Percentiles rank a stretch among this genome's conserved stretches.
Evolutionary conservation across 1,140 invertebrate species (phyloP).

Genomic region (Plutomurus gul): DNA sequence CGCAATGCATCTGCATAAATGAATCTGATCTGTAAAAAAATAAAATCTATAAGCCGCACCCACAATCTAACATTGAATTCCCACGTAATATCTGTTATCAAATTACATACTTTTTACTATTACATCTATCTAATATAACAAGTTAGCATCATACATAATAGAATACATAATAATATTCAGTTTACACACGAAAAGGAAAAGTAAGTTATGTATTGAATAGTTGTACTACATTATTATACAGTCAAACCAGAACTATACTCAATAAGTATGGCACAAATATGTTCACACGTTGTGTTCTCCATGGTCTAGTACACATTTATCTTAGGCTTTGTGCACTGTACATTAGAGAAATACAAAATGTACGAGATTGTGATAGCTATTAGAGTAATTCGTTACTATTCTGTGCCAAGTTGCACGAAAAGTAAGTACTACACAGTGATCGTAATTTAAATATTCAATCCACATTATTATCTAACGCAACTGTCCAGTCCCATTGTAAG

Average conservation of each 20-base stretch:
- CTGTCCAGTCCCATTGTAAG: not conserved
- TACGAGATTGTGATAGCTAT: not conserved
- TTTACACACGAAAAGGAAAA: not conserved
- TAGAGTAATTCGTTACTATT: conserved; percentile 21
- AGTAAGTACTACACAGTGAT: not conserved
- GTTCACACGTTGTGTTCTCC: not conserved
- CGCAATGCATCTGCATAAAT: not conserved
- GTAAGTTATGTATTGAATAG: not conserved
- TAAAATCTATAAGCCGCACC: not conserved
- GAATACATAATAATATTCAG: too few relatives aligned
- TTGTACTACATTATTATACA: not conserved
- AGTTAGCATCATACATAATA: too few relatives aligned
- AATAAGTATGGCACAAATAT: not conserved
- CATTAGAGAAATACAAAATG: not conserved
- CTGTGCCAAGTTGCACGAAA: conserved; percentile 19
- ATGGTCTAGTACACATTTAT: conserved; percentile 1
- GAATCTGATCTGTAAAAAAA: not conserved
- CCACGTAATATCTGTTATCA: not conserved
- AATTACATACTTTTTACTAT: too few relatives aligned
- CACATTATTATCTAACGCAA: not conserved
- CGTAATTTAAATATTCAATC: conserved; percentile 2
- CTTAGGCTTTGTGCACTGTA: too few relatives aligned
- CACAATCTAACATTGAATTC: conserved; percentile 19
- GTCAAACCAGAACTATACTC: not conserved
- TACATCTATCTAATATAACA: too few relatives aligned